These are phyloP conservation scores for Xerus rutilus DNA, from an alignment of 2,797 vertebrate species.

Conservation along the genomic window DNA sequence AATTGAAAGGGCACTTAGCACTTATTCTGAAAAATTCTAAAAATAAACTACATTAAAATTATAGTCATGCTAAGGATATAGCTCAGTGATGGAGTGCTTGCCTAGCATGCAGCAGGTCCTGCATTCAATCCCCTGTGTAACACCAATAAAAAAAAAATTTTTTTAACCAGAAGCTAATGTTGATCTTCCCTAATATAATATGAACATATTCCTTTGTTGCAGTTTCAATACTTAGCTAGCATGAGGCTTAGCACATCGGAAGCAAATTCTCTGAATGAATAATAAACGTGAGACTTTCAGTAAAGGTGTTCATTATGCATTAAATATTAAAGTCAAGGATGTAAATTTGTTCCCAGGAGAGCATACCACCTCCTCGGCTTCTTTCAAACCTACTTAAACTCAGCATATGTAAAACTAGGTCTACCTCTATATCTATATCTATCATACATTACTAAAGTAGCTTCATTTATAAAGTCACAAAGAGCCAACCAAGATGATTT, in stretches of 20 bases:
- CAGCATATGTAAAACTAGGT: not conserved
- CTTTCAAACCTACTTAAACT: not conserved
- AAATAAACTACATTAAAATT: slow-evolving; percentile 65
- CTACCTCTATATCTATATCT: not conserved
- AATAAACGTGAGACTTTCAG: slow-evolving; percentile 1
- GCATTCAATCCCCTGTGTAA: not conserved
- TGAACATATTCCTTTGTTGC: slow-evolving; percentile 3
- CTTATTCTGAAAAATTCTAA: slow-evolving; percentile 41
- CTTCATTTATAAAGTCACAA: slow-evolving; percentile 15
- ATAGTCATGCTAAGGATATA: not conserved
- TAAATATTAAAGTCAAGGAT: slow-evolving; percentile 50
- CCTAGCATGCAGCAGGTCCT: not conserved
- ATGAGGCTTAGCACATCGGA: not conserved
- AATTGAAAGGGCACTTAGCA: slow-evolving; percentile 42
- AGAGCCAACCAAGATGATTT: slow-evolving; percentile 18
- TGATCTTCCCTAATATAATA: not conserved
- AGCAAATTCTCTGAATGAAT: slow-evolving; percentile 5
- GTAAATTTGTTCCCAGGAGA: slow-evolving; percentile 38
- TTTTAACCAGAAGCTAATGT: not conserved
- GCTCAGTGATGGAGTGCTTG: not conserved
- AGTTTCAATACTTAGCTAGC: not conserved
- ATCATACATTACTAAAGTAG: slow-evolving; percentile 13
- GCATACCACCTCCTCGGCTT: not conserved
- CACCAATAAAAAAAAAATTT: not conserved
- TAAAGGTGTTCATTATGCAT: not conserved